Evolutionary conservation across 1,140 invertebrate genomes (phyloP).

Genomic region (Drosophila athabasca): DNA sequence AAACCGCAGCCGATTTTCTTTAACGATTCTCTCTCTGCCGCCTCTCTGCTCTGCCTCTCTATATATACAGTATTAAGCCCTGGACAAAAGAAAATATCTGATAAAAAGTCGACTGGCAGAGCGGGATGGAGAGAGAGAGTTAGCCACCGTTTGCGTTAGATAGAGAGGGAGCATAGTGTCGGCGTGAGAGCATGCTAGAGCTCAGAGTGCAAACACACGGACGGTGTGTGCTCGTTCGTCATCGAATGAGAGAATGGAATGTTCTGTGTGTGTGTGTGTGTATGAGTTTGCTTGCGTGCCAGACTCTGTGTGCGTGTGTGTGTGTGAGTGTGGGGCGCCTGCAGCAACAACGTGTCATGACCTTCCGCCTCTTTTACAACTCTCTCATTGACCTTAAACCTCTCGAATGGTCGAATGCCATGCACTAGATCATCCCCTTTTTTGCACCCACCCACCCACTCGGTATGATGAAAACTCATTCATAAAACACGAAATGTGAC

Average conservation of each 20-base stretch:
- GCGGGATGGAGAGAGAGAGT: slow-evolving; percentile 28
- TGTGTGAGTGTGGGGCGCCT: slow-evolving; percentile 21
- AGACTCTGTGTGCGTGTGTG: slow-evolving; percentile 16
- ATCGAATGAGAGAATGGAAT: not conserved
- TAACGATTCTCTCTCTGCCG: slow-evolving; percentile 41
- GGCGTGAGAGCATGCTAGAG: slow-evolving; percentile 19
- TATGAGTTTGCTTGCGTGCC: not conserved
- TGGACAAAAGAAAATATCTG: slow-evolving; percentile 72
- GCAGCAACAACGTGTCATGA: slow-evolving; percentile 33
- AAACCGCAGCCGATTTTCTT: slow-evolving; percentile 51
- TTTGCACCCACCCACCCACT: not conserved
- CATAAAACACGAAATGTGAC: slow-evolving; percentile 62
- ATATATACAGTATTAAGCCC: slow-evolving; percentile 43
- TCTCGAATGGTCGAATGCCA: slow-evolving; percentile 11
- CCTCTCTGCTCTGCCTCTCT: slow-evolving; percentile 15
- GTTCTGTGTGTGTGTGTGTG: slow-evolving; percentile 7
- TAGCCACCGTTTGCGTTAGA: slow-evolving; percentile 20
- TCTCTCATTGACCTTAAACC: slow-evolving; percentile 55
- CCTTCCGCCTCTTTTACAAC: slow-evolving; percentile 39
- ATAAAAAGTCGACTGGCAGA: slow-evolving; percentile 62
- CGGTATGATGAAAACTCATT: slow-evolving; percentile 53
- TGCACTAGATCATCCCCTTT: slow-evolving; percentile 12
- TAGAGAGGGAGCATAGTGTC: slow-evolving; percentile 1
- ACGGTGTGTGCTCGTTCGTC: slow-evolving; percentile 1
- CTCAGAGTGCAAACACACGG: slow-evolving; percentile 38